These are phyloP conservation scores for Gonioctena quinquepunctata DNA, from an alignment of 1,140 invertebrate species.

Conservation along the genomic window DNA sequence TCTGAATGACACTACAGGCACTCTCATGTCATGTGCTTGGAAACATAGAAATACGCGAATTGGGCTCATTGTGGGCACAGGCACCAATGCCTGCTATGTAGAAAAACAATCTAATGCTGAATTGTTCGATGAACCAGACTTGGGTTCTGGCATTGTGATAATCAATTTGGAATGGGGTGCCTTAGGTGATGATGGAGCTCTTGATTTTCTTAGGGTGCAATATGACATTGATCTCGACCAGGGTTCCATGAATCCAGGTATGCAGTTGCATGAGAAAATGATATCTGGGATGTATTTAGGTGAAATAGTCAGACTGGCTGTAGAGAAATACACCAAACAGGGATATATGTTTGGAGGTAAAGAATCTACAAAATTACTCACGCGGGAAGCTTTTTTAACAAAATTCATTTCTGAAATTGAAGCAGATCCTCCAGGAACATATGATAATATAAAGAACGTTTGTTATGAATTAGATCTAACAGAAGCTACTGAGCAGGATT, in stretches of 20 bases:
- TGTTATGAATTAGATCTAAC: conserved; percentile 60
- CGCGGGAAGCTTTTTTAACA: conserved; percentile 75
- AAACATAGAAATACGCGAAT: conserved; percentile 72
- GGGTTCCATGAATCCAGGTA: conserved; percentile 73
- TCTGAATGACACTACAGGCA: conserved; percentile 98
- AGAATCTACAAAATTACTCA: conserved; percentile 66
- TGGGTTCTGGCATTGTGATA: conserved; percentile 77
- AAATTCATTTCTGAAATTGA: conserved; percentile 98
- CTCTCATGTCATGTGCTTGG: conserved; percentile 98
- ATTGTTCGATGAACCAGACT: conserved; percentile 55
- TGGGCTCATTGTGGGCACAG: conserved; percentile 65
- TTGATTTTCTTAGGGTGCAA: conserved; percentile 87
- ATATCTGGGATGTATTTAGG: conserved; percentile 93
- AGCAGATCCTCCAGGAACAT: conserved; percentile 78
- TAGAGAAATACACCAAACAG: conserved; percentile 75
- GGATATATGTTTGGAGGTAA: conserved; percentile 76
- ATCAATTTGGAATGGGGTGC: conserved; percentile 98
- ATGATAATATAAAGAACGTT: conserved; percentile 80
- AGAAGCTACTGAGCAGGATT: conserved; percentile 69
- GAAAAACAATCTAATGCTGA: conserved; percentile 77
- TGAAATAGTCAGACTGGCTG: conserved; percentile 74
- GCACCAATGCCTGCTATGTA: conserved; percentile 96
- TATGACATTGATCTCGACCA: conserved; percentile 86
- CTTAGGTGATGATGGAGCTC: conserved; percentile 86
- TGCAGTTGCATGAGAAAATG: conserved; percentile 90